A percentile compares a stretch with the other conserved stretches of the same genome.
phyloP scores from a whole-genome alignment of 2,113 vertebrate species.

The Poeciliopsis turrubarensis region DNA sequence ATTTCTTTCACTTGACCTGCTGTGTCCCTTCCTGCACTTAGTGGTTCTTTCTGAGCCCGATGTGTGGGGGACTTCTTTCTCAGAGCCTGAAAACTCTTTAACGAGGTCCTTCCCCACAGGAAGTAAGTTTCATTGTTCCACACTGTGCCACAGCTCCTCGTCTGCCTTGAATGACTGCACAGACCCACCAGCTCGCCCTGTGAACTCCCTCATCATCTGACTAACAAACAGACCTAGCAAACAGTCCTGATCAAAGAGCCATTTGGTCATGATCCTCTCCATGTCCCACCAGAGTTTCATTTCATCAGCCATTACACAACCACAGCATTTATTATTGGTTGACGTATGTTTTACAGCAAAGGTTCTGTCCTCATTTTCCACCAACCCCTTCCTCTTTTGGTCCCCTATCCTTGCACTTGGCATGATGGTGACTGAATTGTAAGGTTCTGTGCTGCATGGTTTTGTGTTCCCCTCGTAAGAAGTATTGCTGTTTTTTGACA shows the following conservation, averaged over 20 bases:
- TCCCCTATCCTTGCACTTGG: constrained; percentile 44
- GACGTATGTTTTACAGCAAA: neutral
- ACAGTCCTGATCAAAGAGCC: constrained; percentile 26
- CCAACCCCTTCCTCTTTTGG: constrained; percentile 3
- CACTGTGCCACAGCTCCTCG: constrained; percentile 18
- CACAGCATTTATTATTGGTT: constrained; percentile 22
- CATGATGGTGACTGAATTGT: constrained; percentile 40
- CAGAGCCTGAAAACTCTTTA: constrained; percentile 86
- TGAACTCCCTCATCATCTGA: constrained; percentile 43
- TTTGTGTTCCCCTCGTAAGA: constrained; percentile 26
- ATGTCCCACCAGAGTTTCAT: constrained; percentile 31
- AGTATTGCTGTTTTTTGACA: constrained; percentile 20
- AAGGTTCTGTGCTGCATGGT: constrained; percentile 50
- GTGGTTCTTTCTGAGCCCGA: constrained; percentile 90
- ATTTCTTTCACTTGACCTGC: constrained; percentile 49
- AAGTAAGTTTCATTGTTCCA: constrained; percentile 86
- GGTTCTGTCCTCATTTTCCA: constrained; percentile 6
- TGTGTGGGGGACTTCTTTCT: constrained; percentile 88
- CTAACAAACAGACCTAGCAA: constrained; percentile 26
- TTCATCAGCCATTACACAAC: constrained; percentile 53
- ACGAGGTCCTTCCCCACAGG: constrained; percentile 90
- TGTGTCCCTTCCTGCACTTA: constrained; percentile 74
- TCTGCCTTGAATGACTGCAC: constrained; percentile 56
- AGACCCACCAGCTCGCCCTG: constrained; percentile 51
- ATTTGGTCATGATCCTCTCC: constrained; percentile 22